Evolutionary conservation across 2,113 vertebrate genomes (phyloP), one percentile per base, ranked within the genome.

Genomic region (Cinclus mexicanus): DNA sequence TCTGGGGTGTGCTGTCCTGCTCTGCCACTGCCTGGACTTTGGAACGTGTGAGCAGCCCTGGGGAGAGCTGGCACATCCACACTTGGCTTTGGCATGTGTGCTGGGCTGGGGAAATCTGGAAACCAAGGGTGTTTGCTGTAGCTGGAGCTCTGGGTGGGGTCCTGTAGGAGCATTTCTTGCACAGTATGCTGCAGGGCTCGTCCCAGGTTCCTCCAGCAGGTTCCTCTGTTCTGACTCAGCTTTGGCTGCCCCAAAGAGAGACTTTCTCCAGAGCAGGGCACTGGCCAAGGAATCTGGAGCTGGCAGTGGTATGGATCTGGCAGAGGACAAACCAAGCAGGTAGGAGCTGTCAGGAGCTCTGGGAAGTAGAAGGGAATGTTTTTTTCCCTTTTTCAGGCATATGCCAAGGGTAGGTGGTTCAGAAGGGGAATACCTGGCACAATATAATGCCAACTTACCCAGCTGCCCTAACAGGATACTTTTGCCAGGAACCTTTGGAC

Each of bases 401-500:
- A 33, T 75, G 76, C 56, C 72, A 63, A 61, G 56, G 50, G 72
- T 80, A 68, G 90, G 95, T 86, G 64, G 50, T 90, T 88, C 52
- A 46, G 88, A 22, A 78, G n/a, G 75, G 90, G 57, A 96, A 78
- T 90, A 83, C 69, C 86, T 95, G 92, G 86, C 93, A 84, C 69
- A 19, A 55, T 1, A 1, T 42, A 64, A 24, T 77, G 84, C 55
- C 85, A 71, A 1, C 85, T 74, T 49, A 85, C 44, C 75, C 83
- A 75, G 92, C 76, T 90, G 85, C 52, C 79, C 56, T 50, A 41
- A 46, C 1, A 7, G 65, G 47, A 60, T 63, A 26, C 49, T 80
- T 92, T 61, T 90, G 90, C 83, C 94, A 93, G 68, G 50, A 91
- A 71, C 50, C 53, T 95, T 95, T 90, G 67, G 69, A 92, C 76